phyloP scores from a whole-genome alignment of 2,888 invertebrate genomes.

The Brachyptera risi region DNA sequence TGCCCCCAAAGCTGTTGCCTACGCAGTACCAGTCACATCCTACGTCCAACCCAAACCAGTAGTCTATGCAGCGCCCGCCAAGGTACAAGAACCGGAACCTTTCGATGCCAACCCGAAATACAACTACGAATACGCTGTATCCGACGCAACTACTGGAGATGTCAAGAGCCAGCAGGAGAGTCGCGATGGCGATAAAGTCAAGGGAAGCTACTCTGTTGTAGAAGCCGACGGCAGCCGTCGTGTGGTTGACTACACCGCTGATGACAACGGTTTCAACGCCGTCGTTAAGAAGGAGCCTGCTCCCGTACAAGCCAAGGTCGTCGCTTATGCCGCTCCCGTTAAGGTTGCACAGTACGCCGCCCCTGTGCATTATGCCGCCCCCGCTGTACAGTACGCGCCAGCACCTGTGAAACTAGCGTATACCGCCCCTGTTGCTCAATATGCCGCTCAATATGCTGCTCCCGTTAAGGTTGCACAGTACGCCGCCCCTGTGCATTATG shows the following conservation, averaged over 20 bases:
- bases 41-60: conserved; percentile 3
- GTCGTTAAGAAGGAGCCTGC: conserved; percentile 35
- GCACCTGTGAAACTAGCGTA: conserved; percentile 37
- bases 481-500: conserved; percentile 35
- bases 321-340: conserved; percentile 22
- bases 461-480: conserved; percentile 5
- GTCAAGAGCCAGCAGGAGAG: conserved; percentile 6
- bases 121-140: conserved; percentile 10
- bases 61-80: conserved; percentile 19
- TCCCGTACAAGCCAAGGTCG: conserved; percentile 43
- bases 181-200: conserved; percentile 10
- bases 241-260: conserved; percentile 56
- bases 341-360: conserved; percentile 34
- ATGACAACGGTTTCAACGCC: conserved; percentile 40
- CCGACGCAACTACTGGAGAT: conserved; percentile 5
- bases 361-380: conserved; percentile 37
- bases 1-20: conserved; percentile 20
- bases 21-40: conserved; percentile 21
- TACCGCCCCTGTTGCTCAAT: conserved; percentile 29
- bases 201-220: conserved; percentile 5
- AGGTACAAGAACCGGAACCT: neutral
- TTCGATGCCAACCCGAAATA: conserved; percentile 1
- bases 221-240: conserved; percentile 13
- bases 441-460: conserved; percentile 20
- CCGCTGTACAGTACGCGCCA: conserved; percentile 38